Percentiles rank a stretch among this genome's conserved stretches.
These are phyloP conservation scores for Strigops habroptila DNA, from an alignment of 2,113 vertebrate genomes.

Conservation along the genomic window DNA sequence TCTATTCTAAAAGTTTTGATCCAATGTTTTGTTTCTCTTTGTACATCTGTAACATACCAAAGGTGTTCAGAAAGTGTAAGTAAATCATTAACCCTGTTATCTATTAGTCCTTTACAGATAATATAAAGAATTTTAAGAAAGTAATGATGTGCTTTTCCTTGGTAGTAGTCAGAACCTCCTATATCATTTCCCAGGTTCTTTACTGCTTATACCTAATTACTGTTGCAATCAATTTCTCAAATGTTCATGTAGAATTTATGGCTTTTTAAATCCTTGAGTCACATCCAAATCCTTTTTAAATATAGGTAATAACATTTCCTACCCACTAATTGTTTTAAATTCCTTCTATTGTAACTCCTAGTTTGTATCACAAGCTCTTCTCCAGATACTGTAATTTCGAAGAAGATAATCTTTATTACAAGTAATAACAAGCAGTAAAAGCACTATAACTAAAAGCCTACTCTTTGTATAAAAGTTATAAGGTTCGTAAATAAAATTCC, in stretches of 20 bases:
- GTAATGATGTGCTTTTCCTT: background rate
- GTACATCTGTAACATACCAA: background rate
- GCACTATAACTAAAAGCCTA: background rate
- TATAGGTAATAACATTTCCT: conserved; percentile 20
- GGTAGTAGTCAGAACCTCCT: background rate
- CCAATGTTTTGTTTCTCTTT: background rate
- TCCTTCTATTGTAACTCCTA: background rate
- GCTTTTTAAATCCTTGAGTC: conserved; percentile 16
- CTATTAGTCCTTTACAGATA: background rate
- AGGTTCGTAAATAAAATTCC: background rate
- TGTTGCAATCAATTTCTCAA: conserved; percentile 42
- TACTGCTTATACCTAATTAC: conserved; percentile 25
- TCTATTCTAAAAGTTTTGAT: background rate
- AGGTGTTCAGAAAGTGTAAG: background rate
- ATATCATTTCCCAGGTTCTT: conserved; percentile 1
- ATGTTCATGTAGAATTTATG: conserved; percentile 10
- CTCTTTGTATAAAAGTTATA: background rate
- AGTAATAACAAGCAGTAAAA: conserved; percentile 1
- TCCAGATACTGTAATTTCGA: background rate
- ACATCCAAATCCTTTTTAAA: conserved; percentile 22
- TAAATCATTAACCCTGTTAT: background rate
- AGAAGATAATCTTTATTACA: background rate
- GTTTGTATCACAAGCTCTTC: background rate
- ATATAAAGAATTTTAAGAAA: background rate
- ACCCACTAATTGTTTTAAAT: background rate